Evolutionary conservation across 2,797 vertebrate species (phyloP), one percentile per base, ranked within the genome.

Genomic region (Geranospiza caerulescens): DNA sequence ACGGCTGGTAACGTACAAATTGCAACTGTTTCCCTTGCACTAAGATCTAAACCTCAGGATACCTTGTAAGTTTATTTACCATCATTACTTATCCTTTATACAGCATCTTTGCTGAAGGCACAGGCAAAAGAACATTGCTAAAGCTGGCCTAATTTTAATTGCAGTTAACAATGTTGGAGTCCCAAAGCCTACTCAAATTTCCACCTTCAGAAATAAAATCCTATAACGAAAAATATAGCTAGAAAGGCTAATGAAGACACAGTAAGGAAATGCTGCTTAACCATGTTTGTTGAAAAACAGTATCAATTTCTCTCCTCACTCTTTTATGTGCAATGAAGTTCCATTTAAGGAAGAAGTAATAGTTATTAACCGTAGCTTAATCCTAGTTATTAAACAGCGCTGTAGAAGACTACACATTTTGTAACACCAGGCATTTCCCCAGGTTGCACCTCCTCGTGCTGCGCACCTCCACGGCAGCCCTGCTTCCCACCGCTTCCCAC

Each of bases 1-100:
- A 70, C 0, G 1, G 23, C 33, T 45, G 26, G 15, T 40, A 60
- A 48, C 0, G 1, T 38, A 34, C 16, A 56, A 29, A 82, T 25
- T 25, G 23, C 64, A 78, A n/a, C 12, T 33, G 55, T 27, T 53
- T 56, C 36, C 29, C 19, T 1, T 12, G 15, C 71, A 50, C 29
- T 7, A 45, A 52, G 47, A 55, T 13, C 27, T 58, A 76, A 66
- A 48, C 53, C 31, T 66, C 33, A 72, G 23, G 36, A 82, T 21
- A 34, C n/a, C 34, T 14, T 33, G 23, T 5, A 34, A 18, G 21
- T 20, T 33, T 26, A 34, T 58, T 38, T 55, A 26, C 36, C n/a
- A 42, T 17, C 26, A 3, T 45, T 88, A 55, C 36, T 67, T 47
- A 33, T 12, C 20, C 31, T n/a, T 48, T 36, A 13, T 12, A 19